Base-by-base conservation (phyloP, 2,888 invertebrate species). In the Pammene aurita region DNA sequence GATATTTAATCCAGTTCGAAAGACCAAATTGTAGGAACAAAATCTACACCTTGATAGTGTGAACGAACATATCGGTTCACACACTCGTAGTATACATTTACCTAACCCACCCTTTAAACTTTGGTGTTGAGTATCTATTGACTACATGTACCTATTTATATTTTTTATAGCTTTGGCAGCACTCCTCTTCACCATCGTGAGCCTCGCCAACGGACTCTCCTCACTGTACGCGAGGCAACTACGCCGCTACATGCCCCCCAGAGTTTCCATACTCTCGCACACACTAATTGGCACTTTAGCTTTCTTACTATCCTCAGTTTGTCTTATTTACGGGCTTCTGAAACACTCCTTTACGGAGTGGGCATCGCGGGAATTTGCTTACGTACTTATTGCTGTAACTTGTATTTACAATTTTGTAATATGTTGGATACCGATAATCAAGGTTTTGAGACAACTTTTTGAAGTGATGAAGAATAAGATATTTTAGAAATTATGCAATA, bases 321-420 rank as follows among this genome's bases (percentile, higher is more conserved):
- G 75, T 54, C 56, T 79, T n/a, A 67, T 67, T 34, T 77, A 71
- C 67, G 80, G 80, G 38, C 79, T 72, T 57, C 57, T 70, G 14
- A 78, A 79, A 61, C 72, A 70, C 26, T 74, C 75, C 7, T 81
- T 80, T 55, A 74, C 35, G 9, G 72, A 64, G 13, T 81, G 77
- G 79, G 73, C 76, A 13, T 75, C 80, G 4, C 46, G 67, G 13
- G 73, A 74, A 63, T 66, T 76, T 10, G 63, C 76, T 0, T 73
- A 77, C 44, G 44, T 75, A 6, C 75, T 80, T 72, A 76, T 77
- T 14, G 73, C 54, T 41, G 58, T 78, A 41, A 77, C 78, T 9
- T 57, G 60, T n/a, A 42, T 70, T 0, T 77, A 74, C 48, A 77
- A 77, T 5, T 13, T 66, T 0, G 70, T 77, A 7, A 71, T 79